Conservation (phyloP, 1,140 invertebrate species). For the Musca domestica region DNA sequence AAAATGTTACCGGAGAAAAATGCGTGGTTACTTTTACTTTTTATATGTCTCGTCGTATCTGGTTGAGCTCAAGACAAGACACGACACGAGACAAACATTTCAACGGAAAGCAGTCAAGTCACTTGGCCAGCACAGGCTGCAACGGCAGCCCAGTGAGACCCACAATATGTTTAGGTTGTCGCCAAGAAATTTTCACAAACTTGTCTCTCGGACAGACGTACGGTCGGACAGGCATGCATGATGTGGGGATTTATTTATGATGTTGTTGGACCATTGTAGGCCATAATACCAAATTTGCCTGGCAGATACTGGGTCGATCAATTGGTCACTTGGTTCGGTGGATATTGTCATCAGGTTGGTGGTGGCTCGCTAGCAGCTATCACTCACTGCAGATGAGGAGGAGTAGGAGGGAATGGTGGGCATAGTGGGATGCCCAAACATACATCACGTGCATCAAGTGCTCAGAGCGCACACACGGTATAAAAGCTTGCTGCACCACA, state of each 20-base stretch:
- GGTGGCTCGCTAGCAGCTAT: background rate
- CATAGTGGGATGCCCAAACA: background rate
- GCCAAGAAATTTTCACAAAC: no score
- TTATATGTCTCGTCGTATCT: background rate
- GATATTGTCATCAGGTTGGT: background rate
- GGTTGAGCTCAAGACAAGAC: background rate
- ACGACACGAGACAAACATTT: background rate
- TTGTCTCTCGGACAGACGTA: background rate
- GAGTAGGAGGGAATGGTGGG: no score
- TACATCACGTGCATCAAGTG: slow-evolving; percentile 17
- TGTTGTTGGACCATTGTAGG: background rate
- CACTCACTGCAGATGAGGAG: no score
- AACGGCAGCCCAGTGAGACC: background rate
- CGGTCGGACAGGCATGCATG: background rate
- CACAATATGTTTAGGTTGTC: no score
- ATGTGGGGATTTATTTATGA: background rate
- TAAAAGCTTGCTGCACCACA: no score
- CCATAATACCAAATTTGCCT: background rate
- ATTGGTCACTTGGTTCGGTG: no score
- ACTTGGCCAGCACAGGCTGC: background rate
- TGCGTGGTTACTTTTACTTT: slow-evolving; percentile 25
- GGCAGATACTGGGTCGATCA: slow-evolving; percentile 6
- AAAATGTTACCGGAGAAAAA: slow-evolving; percentile 1
- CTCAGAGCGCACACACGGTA: no score
- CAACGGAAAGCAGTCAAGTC: background rate